Evolutionary conservation across 2,888 invertebrate species (phyloP).

Genomic region (Ligdia adustata): DNA sequence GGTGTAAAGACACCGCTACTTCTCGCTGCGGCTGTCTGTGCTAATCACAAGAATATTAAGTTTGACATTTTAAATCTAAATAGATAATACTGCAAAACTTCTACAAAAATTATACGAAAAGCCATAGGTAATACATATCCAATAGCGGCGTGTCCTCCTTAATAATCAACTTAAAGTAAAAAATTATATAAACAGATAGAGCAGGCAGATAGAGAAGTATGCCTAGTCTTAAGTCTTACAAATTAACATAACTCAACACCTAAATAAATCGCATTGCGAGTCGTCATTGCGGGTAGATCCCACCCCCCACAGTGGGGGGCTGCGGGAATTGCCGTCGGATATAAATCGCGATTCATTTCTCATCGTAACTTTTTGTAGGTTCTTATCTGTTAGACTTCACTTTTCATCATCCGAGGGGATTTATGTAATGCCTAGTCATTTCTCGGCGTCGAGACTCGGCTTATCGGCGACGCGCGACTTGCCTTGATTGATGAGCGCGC

Average conservation of each 20-base stretch:
- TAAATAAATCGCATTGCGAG: conserved; percentile 27
- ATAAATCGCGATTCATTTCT: conserved; percentile 85
- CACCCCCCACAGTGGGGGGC: conserved; percentile 24
- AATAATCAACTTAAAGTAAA: too few species aligned
- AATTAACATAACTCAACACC: conserved; percentile 28
- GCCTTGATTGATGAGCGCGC: conserved; percentile 85
- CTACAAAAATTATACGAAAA: too few species aligned
- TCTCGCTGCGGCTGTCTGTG: too few species aligned
- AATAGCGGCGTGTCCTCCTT: too few species aligned
- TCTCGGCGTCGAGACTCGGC: conserved; percentile 84
- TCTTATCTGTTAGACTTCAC: conserved; percentile 85
- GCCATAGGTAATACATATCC: too few species aligned
- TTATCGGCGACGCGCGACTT: conserved; percentile 80
- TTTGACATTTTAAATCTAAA: too few species aligned
- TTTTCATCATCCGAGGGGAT: conserved; percentile 85
- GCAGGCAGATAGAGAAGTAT: not conserved
- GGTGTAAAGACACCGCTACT: too few species aligned
- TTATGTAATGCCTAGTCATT: conserved; percentile 86
- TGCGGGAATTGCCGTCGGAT: conserved; percentile 69
- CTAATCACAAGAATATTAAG: too few species aligned
- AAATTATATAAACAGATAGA: not conserved
- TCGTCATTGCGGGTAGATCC: conserved; percentile 26
- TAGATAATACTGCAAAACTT: too few species aligned
- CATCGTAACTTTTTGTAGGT: conserved; percentile 85
- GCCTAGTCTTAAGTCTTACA: conserved; percentile 20